Conservation (phyloP, 2,113 vertebrate species). For the Fukomys damarensis region DNA sequence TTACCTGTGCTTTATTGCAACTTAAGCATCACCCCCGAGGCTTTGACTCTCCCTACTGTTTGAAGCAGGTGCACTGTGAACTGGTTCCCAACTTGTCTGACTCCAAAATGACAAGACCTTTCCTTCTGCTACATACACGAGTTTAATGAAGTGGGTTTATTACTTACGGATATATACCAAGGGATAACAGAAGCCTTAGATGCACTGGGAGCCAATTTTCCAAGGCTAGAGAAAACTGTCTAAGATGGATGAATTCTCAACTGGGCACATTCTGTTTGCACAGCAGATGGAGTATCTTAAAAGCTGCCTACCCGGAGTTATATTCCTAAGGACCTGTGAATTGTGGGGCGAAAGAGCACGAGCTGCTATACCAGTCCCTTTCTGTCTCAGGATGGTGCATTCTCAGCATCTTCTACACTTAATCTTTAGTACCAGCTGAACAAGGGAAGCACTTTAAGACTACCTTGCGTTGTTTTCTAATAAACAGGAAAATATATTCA, state of each 20-base stretch:
- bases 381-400: background rate
- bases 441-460: background rate
- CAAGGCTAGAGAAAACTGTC: background rate
- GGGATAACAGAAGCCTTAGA: background rate
- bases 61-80: background rate
- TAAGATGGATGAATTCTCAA: background rate
- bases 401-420: background rate
- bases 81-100: background rate
- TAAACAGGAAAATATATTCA: background rate
- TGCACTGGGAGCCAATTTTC: too few species aligned
- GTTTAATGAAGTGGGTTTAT: background rate
- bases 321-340: background rate
- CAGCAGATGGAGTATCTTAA: too few species aligned
- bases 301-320: background rate
- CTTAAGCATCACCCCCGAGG: background rate
- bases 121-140: too few species aligned
- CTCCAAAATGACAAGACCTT: background rate
- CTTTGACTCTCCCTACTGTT: background rate
- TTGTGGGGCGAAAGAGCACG: background rate
- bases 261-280: background rate
- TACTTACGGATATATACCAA: background rate
- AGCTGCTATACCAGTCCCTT: background rate
- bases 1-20: background rate
- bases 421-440: background rate
- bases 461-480: background rate